Evolutionary conservation across 2,888 invertebrate genomes (phyloP).

Genomic region (Pinctada fucata): DNA sequence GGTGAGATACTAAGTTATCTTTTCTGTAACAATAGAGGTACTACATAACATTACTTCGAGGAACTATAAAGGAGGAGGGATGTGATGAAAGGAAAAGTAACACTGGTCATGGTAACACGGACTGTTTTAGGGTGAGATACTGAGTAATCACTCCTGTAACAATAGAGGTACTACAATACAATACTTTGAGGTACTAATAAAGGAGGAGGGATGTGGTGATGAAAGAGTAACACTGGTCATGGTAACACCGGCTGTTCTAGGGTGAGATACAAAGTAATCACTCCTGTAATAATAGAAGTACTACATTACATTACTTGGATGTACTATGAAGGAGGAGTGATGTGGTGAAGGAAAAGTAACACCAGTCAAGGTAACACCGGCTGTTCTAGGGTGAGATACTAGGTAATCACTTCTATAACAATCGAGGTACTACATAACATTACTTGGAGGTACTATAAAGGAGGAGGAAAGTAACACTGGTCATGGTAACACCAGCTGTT

Average conservation of each 20-base stretch:
- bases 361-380: slow-evolving; percentile 67
- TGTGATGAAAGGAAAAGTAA: slow-evolving; percentile 71
- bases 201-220: slow-evolving; percentile 66
- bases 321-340: slow-evolving; percentile 61
- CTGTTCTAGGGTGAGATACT: slow-evolving; percentile 57
- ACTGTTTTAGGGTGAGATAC: slow-evolving; percentile 59
- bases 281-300: slow-evolving; percentile 49
- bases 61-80: slow-evolving; percentile 64
- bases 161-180: not conserved
- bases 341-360: slow-evolving; percentile 71
- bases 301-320: slow-evolving; percentile 40
- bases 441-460: slow-evolving; percentile 60
- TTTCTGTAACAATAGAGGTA: slow-evolving; percentile 49
- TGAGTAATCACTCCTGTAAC: slow-evolving; percentile 61
- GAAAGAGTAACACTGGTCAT: slow-evolving; percentile 67
- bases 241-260: slow-evolving; percentile 39
- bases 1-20: slow-evolving; percentile 58
- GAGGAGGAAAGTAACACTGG: slow-evolving; percentile 68
- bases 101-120: slow-evolving; percentile 65
- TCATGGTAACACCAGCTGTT: slow-evolving; percentile 66
- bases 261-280: slow-evolving; percentile 58
- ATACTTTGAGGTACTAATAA: slow-evolving; percentile 59
- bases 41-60: slow-evolving; percentile 39
- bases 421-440: not conserved
- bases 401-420: slow-evolving; percentile 62